Conservation (phyloP, 2,797 vertebrate species). For the Danio jaintianensis region DNA sequence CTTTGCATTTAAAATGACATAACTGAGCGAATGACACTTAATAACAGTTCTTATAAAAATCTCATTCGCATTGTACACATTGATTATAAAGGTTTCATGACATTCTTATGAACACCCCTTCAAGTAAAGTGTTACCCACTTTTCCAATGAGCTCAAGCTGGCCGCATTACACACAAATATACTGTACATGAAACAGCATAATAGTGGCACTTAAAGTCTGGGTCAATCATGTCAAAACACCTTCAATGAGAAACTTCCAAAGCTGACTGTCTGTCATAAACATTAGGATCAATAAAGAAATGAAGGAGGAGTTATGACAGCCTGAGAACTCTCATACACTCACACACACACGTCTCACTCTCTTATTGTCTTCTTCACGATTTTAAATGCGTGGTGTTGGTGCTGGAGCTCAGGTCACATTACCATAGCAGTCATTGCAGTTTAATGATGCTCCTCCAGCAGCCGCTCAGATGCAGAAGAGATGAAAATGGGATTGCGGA, state of each 20-base stretch:
- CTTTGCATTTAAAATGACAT: too few species aligned
- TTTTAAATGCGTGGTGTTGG: slow-evolving; percentile 22
- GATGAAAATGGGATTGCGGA: slow-evolving; percentile 57
- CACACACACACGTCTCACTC: slow-evolving; percentile 15
- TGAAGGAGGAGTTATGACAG: not conserved
- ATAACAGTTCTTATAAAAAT: too few species aligned
- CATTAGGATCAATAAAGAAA: not conserved
- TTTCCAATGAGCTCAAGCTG: too few species aligned
- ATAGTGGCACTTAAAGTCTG: too few species aligned
- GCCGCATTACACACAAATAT: too few species aligned
- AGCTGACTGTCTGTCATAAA: slow-evolving; percentile 4
- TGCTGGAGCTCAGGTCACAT: slow-evolving; percentile 45
- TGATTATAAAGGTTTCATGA: too few species aligned
- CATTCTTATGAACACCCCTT: too few species aligned
- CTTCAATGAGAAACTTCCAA: slow-evolving; percentile 9
- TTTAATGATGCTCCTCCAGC: slow-evolving; percentile 62
- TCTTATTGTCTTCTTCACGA: slow-evolving; percentile 17
- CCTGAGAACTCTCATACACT: not conserved
- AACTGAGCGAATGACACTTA: too few species aligned
- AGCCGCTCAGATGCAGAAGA: slow-evolving; percentile 51
- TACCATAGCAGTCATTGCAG: slow-evolving; percentile 56
- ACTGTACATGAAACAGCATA: too few species aligned
- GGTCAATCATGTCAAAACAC: not conserved
- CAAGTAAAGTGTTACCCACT: too few species aligned
- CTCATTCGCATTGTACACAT: too few species aligned